Evolutionary conservation across 2,113 vertebrate species (phyloP), one percentile per base, ranked within the genome.

Genomic region (Pavo muticus): DNA sequence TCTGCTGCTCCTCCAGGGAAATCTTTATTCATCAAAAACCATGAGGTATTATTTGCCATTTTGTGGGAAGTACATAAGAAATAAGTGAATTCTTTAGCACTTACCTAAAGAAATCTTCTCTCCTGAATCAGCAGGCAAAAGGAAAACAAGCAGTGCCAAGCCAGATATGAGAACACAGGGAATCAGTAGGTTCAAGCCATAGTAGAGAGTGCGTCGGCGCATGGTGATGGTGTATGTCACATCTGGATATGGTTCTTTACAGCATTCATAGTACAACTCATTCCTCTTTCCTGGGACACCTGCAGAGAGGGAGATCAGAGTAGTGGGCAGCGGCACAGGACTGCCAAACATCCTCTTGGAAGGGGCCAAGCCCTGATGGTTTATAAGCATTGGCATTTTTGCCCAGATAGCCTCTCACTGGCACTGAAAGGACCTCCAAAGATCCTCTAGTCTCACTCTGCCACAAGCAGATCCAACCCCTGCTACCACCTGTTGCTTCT

Each of bases 211-310:
- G 64, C 98, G 97, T 47, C 98, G 97, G 13, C 98, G 98, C 98
- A 99, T 99, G 57, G 98, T 99, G 91, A 99, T 98, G 0, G 98
- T 99, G 93, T 98, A 99, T 0, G 98, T 99, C 88, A 99, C 98
- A 8, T 99, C 99, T 9, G 99, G 98, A 77, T 99, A 99, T 1
- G 98, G 99, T 82, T 99, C 99, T 93, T 99, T 98, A 87, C 98
- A 99, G 96, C 98, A 99, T 29, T 99, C 99, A 29, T 99, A 99
- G 73, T 98, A 98, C 72, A 98, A 84, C 97, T 99, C 98, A 39
- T 99, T 99, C 35, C 98, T 98, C 93, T 99, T 99, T 9, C 98
- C 98, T 27, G 98, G 98, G 13, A 99, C 98, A 91, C 97, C 98
- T 99, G 85, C 32, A 57, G 48, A 80, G 11, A 52, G 27, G 14